Conservation (phyloP, 1,140 invertebrate genomes). For the Drosophila pachea region DNA sequence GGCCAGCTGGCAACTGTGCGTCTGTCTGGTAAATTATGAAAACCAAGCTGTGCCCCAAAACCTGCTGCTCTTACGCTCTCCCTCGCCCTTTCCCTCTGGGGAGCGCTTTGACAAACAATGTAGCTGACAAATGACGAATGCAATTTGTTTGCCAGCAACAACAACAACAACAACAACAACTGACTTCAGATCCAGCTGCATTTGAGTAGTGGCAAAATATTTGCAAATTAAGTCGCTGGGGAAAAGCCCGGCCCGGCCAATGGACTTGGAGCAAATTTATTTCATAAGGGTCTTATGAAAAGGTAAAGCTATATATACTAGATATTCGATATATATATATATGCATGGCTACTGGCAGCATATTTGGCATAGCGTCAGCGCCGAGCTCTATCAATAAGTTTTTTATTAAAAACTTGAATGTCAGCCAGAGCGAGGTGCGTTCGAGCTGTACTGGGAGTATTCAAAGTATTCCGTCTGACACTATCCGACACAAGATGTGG, state of each 20-base stretch:
- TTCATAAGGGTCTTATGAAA: background rate
- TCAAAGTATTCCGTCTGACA: background rate
- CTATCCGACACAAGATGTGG: background rate
- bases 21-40: constrained; percentile 38
- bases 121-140: constrained; percentile 45
- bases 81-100: constrained; percentile 3
- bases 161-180: background rate
- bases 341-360: background rate
- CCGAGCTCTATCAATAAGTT: constrained; percentile 21
- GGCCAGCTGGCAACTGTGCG: constrained; percentile 5
- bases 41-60: constrained; percentile 13
- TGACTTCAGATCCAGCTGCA: constrained; percentile 16
- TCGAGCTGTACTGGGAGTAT: constrained; percentile 16
- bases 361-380: background rate
- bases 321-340: background rate
- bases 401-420: constrained; percentile 31
- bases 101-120: constrained; percentile 40
- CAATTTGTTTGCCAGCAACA: constrained; percentile 38
- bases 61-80: too few species aligned
- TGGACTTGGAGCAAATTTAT: background rate
- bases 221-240: constrained; percentile 70
- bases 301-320: background rate
- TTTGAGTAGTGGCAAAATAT: constrained; percentile 59
- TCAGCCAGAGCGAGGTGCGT: constrained; percentile 23
- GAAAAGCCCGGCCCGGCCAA: constrained; percentile 10